Evolutionary conservation across 2,113 vertebrate genomes (phyloP), one percentile per base, ranked within the genome.

Genomic region (Bombycilla garrulus): DNA sequence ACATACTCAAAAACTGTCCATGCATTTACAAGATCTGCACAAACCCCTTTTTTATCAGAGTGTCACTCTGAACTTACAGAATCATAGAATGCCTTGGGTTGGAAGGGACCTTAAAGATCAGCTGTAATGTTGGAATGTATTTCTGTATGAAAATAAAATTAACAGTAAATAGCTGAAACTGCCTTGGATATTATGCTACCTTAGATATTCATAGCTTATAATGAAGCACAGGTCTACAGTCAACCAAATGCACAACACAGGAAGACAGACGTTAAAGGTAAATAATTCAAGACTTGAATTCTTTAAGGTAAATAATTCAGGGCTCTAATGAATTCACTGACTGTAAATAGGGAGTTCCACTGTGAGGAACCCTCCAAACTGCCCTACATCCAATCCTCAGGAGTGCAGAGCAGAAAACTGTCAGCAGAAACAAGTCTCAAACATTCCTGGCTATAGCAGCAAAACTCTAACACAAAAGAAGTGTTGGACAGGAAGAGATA

Each of bases 241-340:
- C 26, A 82, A 91, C 38, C 50, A 83, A 86, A 90, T 2, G 22
- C n/a, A 70, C 26, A 31, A 66, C 0, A 4, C 31, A 64, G n/a
- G 45, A 94, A 85, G 44, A 81, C 53, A 86, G 83, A 84, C 36
- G 69, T 95, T 87, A 89, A 92, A 95, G 61, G 91, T 97, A 95
- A 96, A 97, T 96, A 93, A 97, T 95, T 96, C 88, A 95, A 42
- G 50, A 66, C 66, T 77, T 95, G 87, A 91, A 90, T 90, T 90
- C 87, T 91, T 91, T 66, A 82, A 96, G 84, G 95, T 96, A 94
- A 96, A 97, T 96, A 95, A 97, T 95, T 95, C 69, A 97, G 81
- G 81, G 78, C 90, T 86, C 50, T 96, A 85, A 96, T 58, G 90
- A 95, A 95, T 83, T 95, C 31, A 1, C 42, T 50, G 60, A 77